These are phyloP conservation scores for Pelobates fuscus DNA, from an alignment of 2,113 vertebrate genomes.

Conservation along the genomic window DNA sequence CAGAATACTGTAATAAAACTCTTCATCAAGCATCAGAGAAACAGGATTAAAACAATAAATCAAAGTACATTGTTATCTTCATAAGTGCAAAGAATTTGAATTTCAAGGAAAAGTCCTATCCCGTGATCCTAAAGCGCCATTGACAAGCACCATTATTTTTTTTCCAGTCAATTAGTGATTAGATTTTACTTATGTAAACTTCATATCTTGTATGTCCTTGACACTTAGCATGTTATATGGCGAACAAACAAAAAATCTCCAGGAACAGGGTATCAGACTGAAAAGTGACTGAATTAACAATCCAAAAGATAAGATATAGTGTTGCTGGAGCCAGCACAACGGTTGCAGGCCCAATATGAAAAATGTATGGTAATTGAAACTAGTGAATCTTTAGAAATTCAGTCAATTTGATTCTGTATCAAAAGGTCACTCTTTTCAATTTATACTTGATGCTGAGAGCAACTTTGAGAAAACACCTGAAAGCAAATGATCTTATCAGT, in stretches of 20 bases:
- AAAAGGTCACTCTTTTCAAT: constrained; percentile 89
- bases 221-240: constrained; percentile 58
- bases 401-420: constrained; percentile 81
- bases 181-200: constrained; percentile 58
- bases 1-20: neutral
- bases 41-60: neutral
- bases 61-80: constrained; percentile 19
- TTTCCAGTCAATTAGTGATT: constrained; percentile 53
- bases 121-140: constrained; percentile 53
- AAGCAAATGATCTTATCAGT: constrained; percentile 85
- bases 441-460: constrained; percentile 74
- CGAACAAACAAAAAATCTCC: constrained; percentile 50
- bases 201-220: constrained; percentile 55
- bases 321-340: constrained; percentile 54
- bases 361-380: constrained; percentile 84
- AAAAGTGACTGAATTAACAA: constrained; percentile 48
- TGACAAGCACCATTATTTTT: constrained; percentile 52
- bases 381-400: constrained; percentile 80
- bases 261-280: constrained; percentile 50
- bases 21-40: constrained; percentile 7
- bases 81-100: constrained; percentile 20
- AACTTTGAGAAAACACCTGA: constrained; percentile 78
- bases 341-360: constrained; percentile 65
- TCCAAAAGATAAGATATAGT: constrained; percentile 58
- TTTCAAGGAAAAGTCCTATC: constrained; percentile 52